phyloP scores from a whole-genome alignment of 2,888 invertebrate genomes.

The Cephalotes varians region DNA sequence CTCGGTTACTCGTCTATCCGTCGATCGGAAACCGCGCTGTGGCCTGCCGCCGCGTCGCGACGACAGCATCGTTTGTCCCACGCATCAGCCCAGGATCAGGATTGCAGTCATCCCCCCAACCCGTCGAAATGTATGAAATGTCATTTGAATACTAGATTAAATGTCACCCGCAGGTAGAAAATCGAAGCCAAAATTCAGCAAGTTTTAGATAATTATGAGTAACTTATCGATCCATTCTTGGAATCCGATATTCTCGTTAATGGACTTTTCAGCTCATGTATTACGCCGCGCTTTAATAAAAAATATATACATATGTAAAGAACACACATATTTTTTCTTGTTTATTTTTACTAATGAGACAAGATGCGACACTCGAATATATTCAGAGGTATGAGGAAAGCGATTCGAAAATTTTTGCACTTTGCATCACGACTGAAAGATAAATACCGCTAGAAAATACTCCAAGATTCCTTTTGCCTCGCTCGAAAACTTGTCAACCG shows the following conservation, averaged over 20 bases:
- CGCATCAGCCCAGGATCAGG: constrained; percentile 28
- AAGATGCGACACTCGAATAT: not conserved
- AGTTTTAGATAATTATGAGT: not conserved
- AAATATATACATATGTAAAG: not conserved
- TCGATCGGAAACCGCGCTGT: constrained; percentile 71
- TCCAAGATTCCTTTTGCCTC: not conserved
- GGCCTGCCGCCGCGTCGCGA: constrained; percentile 38
- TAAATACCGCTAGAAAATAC: not conserved
- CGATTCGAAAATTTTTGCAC: not conserved
- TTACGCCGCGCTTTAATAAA: not conserved
- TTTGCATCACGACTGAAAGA: not conserved
- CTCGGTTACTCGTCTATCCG: constrained; percentile 69
- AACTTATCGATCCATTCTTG: not conserved
- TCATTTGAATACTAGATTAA: constrained; percentile 16
- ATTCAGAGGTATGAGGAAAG: not conserved
- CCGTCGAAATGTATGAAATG: constrained; percentile 12
- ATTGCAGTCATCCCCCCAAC: not conserved
- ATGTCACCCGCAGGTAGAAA: constrained; percentile 7
- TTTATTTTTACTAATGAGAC: not conserved
- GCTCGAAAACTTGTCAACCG: constrained; percentile 8
- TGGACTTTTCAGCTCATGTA: not conserved
- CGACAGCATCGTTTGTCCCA: constrained; percentile 43
- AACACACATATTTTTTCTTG: not conserved
- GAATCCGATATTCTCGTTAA: not conserved
- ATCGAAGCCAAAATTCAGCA: not conserved